phyloP scores from a whole-genome alignment of 2,113 vertebrate species.

The Gallinago paraguaiae region DNA sequence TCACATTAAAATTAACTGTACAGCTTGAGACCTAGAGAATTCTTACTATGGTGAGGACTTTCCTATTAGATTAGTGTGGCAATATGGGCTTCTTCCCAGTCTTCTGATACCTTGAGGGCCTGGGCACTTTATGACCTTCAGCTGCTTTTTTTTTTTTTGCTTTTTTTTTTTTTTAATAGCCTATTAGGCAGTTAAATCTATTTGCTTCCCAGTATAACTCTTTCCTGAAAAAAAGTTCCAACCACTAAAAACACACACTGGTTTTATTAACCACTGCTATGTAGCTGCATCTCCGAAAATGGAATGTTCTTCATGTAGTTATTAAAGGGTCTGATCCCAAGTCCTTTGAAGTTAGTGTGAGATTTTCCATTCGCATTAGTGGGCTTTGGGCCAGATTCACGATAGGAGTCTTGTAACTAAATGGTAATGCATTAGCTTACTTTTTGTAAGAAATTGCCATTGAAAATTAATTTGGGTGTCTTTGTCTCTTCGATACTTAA shows the following conservation, averaged over 20 bases:
- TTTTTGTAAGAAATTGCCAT: not conserved
- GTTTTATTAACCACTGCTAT: conserved; percentile 10
- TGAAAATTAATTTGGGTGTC: not conserved
- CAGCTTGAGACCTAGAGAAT: not conserved
- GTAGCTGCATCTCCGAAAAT: conserved; percentile 1
- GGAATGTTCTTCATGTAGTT: conserved; percentile 36
- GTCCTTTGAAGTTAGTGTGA: conserved; percentile 43
- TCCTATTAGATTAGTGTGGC: not conserved
- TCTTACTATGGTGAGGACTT: not conserved
- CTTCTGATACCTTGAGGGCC: not conserved
- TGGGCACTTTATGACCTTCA: not conserved
- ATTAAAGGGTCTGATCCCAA: conserved; percentile 2
- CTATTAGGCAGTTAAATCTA: not conserved
- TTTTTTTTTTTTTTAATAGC: not conserved
- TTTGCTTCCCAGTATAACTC: not conserved
- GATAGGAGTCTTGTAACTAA: not conserved
- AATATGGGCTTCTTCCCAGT: not conserved
- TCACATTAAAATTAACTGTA: not conserved
- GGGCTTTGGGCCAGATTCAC: not conserved
- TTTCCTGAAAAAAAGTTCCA: not conserved
- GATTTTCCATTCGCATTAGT: conserved; percentile 44
- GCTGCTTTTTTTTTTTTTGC: no score
- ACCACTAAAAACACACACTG: not conserved
- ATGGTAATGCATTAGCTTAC: not conserved
- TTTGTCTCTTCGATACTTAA: not conserved